Percentiles rank a stretch among this genome's conserved stretches.
Evolutionary conservation across 2,888 invertebrate species (phyloP).

Genomic region (Brachyopa scutellaris): DNA sequence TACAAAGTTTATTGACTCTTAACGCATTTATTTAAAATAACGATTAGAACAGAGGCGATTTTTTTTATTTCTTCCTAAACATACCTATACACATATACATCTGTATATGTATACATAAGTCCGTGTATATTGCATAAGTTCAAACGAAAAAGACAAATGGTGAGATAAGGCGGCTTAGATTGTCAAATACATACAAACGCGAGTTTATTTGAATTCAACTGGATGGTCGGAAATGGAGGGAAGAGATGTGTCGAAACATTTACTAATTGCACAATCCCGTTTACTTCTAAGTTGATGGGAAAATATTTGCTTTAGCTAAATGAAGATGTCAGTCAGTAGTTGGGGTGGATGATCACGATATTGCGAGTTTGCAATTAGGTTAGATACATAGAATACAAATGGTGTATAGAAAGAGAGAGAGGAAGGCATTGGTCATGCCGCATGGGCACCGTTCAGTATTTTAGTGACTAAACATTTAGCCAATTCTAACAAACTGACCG

Average conservation of each 20-base stretch:
- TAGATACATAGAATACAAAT: too few species aligned
- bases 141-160: background rate
- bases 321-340: slow-evolving; percentile 6
- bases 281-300: slow-evolving; percentile 51
- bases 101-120: too few species aligned
- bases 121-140: slow-evolving; percentile 36
- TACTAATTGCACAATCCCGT: slow-evolving; percentile 66
- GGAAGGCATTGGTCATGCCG: too few species aligned
- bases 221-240: background rate
- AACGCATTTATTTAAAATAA: slow-evolving; percentile 1
- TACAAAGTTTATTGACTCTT: slow-evolving; percentile 41
- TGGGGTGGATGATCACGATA: slow-evolving; percentile 2
- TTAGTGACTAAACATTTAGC: too few species aligned
- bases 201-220: slow-evolving; percentile 24
- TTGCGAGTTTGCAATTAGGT: too few species aligned
- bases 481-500: too few species aligned
- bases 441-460: too few species aligned
- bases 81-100: background rate
- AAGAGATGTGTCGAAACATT: slow-evolving; percentile 34
- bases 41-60: slow-evolving; percentile 27
- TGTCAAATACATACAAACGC: slow-evolving; percentile 17
- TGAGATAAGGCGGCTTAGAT: slow-evolving; percentile 14
- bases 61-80: background rate
- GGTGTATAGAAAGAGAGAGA: too few species aligned
- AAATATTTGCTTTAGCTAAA: slow-evolving; percentile 53